Conservation (phyloP, 2,113 vertebrate species). For the Phaetusa simplex region DNA sequence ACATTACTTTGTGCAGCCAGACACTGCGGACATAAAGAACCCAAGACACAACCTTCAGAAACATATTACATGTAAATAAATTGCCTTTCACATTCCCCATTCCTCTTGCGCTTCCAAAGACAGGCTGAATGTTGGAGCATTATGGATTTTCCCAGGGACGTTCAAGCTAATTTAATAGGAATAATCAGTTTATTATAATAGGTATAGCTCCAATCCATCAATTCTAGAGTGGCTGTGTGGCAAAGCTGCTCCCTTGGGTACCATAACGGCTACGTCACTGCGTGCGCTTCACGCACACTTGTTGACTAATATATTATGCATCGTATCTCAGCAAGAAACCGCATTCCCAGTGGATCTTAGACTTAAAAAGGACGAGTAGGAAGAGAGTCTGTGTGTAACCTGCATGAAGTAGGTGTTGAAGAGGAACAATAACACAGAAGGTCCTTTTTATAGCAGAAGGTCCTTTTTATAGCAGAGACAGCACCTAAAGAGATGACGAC, state of each 20-base stretch:
- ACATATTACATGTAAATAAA: background rate
- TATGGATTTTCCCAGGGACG: background rate
- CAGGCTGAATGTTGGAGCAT: background rate
- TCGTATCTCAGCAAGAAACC: background rate
- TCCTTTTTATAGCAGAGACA: background rate
- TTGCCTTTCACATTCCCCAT: background rate
- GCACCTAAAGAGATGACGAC: background rate
- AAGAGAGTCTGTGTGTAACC: background rate
- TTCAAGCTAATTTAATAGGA: conserved; percentile 5
- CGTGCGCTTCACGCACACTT: background rate
- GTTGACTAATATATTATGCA: background rate
- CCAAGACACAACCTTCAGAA: background rate
- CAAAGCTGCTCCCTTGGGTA: background rate
- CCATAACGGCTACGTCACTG: background rate
- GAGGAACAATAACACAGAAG: background rate
- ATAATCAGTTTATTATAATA: conserved; percentile 6
- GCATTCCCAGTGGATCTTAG: background rate
- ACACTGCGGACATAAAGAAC: background rate
- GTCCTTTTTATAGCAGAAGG: background rate
- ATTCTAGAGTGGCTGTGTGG: background rate
- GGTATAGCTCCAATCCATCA: background rate
- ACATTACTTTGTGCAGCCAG: background rate
- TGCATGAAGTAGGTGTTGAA: background rate
- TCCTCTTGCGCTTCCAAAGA: background rate
- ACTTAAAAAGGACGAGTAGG: background rate